Evolutionary conservation across 1,140 invertebrate species (phyloP).

Genomic region (Diprion similis): DNA sequence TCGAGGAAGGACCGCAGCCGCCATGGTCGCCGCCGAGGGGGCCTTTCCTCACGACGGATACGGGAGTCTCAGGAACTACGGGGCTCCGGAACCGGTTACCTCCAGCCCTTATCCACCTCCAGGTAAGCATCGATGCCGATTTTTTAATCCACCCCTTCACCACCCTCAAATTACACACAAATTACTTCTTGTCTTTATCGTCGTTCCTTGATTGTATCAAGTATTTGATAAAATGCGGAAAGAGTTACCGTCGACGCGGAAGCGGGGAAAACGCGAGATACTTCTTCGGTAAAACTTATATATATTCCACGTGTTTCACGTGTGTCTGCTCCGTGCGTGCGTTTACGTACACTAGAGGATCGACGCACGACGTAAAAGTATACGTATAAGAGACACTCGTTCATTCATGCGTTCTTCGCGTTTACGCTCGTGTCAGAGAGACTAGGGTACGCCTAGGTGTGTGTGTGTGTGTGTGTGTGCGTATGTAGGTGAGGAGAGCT

Average conservation of each 20-base stretch:
- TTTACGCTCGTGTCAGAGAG: too few relatives aligned
- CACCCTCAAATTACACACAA: neutral
- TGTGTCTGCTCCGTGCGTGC: neutral
- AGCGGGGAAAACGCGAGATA: too few relatives aligned
- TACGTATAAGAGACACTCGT: neutral
- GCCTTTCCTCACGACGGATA: conserved; percentile 80
- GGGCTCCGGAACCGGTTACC: conserved; percentile 74
- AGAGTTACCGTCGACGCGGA: neutral
- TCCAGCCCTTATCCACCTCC: conserved; percentile 81
- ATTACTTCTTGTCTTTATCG: neutral
- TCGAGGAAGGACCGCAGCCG: conserved; percentile 67
- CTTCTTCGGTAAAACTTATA: too few relatives aligned
- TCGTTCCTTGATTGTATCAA: too few relatives aligned
- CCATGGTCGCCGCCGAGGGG: conserved; percentile 70
- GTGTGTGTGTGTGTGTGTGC: too few relatives aligned
- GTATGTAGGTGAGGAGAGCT: conserved; percentile 8
- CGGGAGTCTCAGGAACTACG: conserved; percentile 75
- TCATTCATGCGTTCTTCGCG: conserved; percentile 1
- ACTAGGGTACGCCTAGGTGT: too few relatives aligned
- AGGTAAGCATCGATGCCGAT: conserved; percentile 65
- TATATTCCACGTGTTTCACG: neutral
- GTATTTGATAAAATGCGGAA: too few relatives aligned
- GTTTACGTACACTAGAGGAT: neutral
- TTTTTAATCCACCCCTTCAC: neutral
- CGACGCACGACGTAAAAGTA: conserved; percentile 5